phyloP scores from a whole-genome alignment of 2,888 invertebrate genomes.

The Himalopsyche tibetana region DNA sequence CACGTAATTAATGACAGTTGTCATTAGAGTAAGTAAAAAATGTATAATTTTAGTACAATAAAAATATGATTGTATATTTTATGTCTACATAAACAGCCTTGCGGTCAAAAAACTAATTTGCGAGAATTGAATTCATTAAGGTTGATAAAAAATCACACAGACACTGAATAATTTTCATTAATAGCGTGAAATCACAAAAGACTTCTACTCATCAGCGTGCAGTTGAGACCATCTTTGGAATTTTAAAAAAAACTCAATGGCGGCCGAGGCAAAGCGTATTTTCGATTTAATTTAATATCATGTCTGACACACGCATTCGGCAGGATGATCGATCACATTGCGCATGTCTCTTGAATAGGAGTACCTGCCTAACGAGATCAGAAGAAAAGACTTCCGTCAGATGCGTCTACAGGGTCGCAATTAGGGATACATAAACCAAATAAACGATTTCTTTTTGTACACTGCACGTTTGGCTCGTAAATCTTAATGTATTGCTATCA shows the following conservation, averaged over 20 bases:
- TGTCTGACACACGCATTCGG: conserved; percentile 40
- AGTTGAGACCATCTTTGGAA: conserved; percentile 7
- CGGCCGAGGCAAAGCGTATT: conserved; percentile 2
- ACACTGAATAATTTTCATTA: conserved; percentile 25
- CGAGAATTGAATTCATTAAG: conserved; percentile 3
- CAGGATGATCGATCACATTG: conserved; percentile 18
- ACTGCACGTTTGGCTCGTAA: no score
- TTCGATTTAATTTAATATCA: conserved; percentile 16
- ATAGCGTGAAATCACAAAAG: not conserved
- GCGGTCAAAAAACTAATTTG: not conserved
- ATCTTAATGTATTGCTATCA: no score
- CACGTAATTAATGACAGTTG: no score
- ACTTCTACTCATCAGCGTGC: not conserved
- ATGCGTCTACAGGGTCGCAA: not conserved
- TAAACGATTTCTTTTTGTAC: no score
- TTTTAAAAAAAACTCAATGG: not conserved
- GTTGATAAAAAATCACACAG: not conserved
- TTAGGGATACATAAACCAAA: not conserved
- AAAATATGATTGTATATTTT: not conserved
- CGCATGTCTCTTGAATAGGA: conserved; percentile 2
- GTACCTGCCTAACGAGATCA: conserved; percentile 35
- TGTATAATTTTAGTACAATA: conserved; percentile 5
- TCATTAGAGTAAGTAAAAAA: no score
- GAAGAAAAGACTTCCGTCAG: conserved; percentile 28
- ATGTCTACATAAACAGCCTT: not conserved